Conservation (phyloP, 2,113 vertebrate species). For the Odocoileus virginianus region DNA sequence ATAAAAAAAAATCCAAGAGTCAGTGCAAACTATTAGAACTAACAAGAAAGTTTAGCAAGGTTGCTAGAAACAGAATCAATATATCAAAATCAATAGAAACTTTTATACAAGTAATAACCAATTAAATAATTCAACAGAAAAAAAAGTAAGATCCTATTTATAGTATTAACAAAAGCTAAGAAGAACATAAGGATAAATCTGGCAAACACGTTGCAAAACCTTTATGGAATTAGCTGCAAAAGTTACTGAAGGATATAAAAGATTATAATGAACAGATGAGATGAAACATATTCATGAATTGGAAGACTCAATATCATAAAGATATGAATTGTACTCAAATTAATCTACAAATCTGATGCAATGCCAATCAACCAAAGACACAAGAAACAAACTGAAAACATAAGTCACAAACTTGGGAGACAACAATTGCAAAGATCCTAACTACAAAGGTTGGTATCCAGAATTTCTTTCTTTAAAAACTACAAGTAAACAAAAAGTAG, state of each 20-base stretch:
- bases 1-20: background rate
- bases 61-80: constrained; percentile 36
- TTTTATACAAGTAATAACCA: background rate
- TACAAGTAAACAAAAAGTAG: background rate
- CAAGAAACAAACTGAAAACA: constrained; percentile 9
- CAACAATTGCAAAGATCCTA: background rate
- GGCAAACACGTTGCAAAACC: background rate
- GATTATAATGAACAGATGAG: background rate
- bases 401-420: background rate
- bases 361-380: background rate
- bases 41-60: constrained; percentile 19
- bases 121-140: constrained; percentile 32
- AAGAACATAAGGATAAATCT: constrained; percentile 21
- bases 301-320: background rate
- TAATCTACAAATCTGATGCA: background rate
- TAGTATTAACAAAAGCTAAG: background rate
- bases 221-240: constrained; percentile 2
- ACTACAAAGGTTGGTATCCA: background rate
- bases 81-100: constrained; percentile 7
- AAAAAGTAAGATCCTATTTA: background rate
- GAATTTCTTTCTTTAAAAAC: background rate
- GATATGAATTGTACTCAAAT: background rate
- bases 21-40: constrained; percentile 6
- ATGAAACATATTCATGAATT: constrained; percentile 2
- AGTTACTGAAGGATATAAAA: background rate